Base-by-base conservation (phyloP, 35 echinoderm and acorn worm species). In the Apostichopus californicus region DNA sequence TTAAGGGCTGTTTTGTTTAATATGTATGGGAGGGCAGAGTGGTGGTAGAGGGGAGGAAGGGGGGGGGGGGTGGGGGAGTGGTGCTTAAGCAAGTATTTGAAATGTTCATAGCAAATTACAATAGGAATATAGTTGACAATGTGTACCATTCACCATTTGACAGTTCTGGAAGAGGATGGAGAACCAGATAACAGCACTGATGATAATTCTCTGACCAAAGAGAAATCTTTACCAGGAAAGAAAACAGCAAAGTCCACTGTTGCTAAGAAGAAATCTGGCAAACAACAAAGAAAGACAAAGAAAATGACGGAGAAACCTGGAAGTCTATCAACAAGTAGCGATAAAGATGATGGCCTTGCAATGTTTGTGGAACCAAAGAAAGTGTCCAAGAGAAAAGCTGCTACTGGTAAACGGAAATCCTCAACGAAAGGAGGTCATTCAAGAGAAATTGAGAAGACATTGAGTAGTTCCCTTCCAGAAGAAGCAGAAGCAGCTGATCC, bases 91-190 rank as follows among this genome's bases (percentile, higher is more conserved):
- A 46, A 46, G 34, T 46, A 46, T 46, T 46, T 46, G 34, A 46
- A 46, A 46, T 46, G 34, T 46, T 46, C 34, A 46, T 46, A 46
- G 34, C 34, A 46, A 46, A 46, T 46, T 2, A 46, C 34, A 3
- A 46, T 3, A 46, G 34, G 34, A 46, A 46, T 46, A 3, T 46
- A 46, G 3, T 46, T 46, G 34, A 46, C 0, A 3, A 46, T 46
- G 34, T 46, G 34, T 46, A 46, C 34, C 3, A 46, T 46, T 46
- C 34, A 46, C 34, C 34, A 46, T 46, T 68, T 68, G 10, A 15
- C 80, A 83, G 80, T 83, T 56, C 46, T 83, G 24, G 34, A 55
- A n/a, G 80, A 83, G 55, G 46, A 83, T 17, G 80, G 55, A 55
- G 10, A 25, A 12, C 6, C 53, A 83, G 52, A 56, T 2, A 34